phyloP scores from a whole-genome alignment of 2,888 invertebrate genomes.

The Punctoribates punctum region DNA sequence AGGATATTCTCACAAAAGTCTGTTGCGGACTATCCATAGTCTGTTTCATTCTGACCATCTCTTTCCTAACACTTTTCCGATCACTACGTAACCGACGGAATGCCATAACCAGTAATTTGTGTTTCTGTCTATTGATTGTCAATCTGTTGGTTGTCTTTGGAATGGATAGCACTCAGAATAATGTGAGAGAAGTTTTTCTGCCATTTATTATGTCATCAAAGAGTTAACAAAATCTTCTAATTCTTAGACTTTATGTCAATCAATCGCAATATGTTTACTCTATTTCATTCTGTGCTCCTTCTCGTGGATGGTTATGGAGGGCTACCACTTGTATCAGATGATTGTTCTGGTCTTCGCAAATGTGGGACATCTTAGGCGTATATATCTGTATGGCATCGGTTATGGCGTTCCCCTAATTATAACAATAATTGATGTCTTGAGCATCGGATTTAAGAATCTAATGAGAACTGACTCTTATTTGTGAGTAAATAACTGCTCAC shows the following conservation, averaged over 20 bases:
- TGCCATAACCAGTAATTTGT: constrained; percentile 45
- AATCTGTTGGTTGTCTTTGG: constrained; percentile 43
- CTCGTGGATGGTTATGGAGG: constrained; percentile 48
- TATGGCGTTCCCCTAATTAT: constrained; percentile 42
- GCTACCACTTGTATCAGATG: constrained; percentile 46
- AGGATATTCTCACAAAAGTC: constrained; percentile 42
- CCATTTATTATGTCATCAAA: background rate
- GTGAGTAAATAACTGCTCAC: background rate
- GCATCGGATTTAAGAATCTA: background rate
- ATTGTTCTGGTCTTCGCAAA: constrained; percentile 46
- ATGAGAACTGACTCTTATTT: constrained; percentile 35
- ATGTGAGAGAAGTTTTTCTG: constrained; percentile 13
- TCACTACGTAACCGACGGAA: constrained; percentile 44
- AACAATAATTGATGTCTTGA: background rate
- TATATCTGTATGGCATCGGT: constrained; percentile 43
- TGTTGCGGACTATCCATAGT: constrained; percentile 41
- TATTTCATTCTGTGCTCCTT: constrained; percentile 45
- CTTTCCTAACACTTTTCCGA: constrained; percentile 43
- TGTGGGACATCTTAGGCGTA: constrained; percentile 39
- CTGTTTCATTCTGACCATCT: constrained; percentile 44
- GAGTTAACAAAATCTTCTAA: background rate
- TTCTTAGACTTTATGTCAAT: constrained; percentile 41
- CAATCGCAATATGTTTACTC: constrained; percentile 42
- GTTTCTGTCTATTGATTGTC: constrained; percentile 43
- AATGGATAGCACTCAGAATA: constrained; percentile 35